These are phyloP conservation scores for Cotesia chilonis DNA, from an alignment of 1,140 invertebrate genomes.

Conservation along the genomic window DNA sequence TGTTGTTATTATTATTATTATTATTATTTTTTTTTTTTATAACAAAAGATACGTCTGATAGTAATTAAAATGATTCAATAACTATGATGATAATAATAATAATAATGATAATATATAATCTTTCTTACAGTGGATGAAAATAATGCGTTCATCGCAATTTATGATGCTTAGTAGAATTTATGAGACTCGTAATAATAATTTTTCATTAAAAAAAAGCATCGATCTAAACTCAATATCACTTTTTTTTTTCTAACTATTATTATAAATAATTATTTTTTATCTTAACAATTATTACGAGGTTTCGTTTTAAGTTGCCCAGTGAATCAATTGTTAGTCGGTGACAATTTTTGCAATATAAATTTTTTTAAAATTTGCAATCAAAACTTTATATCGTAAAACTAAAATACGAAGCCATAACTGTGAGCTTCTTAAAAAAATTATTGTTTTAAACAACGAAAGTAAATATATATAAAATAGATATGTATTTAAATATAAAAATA, in stretches of 20 bases:
- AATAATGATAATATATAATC: constrained; percentile 48
- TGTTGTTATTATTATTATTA: constrained; percentile 38
- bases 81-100: background rate
- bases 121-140: constrained; percentile 47
- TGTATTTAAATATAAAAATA: constrained; percentile 1
- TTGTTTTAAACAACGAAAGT: constrained; percentile 7
- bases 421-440: too few relatives aligned
- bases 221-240: constrained; percentile 9
- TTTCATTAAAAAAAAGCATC: constrained; percentile 14
- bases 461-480: background rate
- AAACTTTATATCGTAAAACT: too few relatives aligned
- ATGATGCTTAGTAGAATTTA: constrained; percentile 22
- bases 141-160: constrained; percentile 56
- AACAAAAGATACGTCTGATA: constrained; percentile 1
- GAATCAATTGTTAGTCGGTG: too few relatives aligned
- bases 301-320: too few relatives aligned
- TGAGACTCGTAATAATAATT: constrained; percentile 13
- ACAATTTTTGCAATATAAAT: too few relatives aligned
- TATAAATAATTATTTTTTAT: background rate
- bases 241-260: constrained; percentile 6
- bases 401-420: too few relatives aligned
- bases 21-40: constrained; percentile 31
- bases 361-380: too few relatives aligned
- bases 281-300: background rate
- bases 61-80: constrained; percentile 15